Evolutionary conservation across 2,888 invertebrate genomes (phyloP).

Genomic region (Carabus problematicus): DNA sequence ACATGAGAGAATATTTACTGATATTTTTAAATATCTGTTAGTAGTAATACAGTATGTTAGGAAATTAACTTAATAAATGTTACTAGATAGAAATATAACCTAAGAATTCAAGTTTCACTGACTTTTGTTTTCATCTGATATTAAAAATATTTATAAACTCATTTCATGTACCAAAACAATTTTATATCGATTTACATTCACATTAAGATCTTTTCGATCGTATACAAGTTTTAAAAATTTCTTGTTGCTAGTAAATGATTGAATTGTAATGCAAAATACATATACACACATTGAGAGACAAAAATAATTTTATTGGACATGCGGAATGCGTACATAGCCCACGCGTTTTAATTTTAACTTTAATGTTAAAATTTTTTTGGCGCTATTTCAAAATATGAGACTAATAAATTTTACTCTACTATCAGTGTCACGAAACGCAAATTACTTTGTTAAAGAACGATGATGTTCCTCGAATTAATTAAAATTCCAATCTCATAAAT

Average conservation of each 20-base stretch:
- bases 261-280: neutral
- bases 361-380: constrained; percentile 1
- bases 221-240: neutral
- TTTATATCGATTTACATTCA: neutral
- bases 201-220: neutral
- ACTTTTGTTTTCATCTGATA: too few species aligned
- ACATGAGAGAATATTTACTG: too few species aligned
- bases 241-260: too few species aligned
- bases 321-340: constrained; percentile 6
- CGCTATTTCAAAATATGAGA: constrained; percentile 10
- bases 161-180: too few species aligned
- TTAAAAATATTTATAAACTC: too few species aligned
- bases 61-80: too few species aligned
- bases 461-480: neutral
- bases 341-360: constrained; percentile 11
- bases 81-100: too few species aligned
- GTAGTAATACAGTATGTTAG: too few species aligned
- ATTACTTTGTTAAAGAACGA: neutral
- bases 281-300: neutral
- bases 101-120: too few species aligned
- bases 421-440: constrained; percentile 20
- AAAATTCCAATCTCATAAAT: neutral
- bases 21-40: too few species aligned
- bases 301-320: constrained; percentile 6
- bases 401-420: constrained; percentile 22